Base-by-base conservation (phyloP, 2,113 vertebrate genomes). In the Aegotheles bennettii region DNA sequence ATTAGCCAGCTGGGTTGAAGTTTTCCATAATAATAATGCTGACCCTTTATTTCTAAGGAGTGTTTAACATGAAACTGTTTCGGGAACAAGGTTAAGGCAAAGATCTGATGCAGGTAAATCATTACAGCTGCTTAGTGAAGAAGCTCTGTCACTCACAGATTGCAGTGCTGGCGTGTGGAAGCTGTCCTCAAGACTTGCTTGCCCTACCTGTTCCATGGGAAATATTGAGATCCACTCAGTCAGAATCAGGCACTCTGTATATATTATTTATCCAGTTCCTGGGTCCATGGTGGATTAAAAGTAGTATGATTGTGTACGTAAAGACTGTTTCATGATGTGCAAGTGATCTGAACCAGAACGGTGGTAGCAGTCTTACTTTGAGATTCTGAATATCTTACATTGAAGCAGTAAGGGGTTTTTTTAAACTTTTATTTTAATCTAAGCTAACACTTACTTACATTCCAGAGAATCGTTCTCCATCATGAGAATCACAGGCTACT, bases 161-260 rank as follows among this genome's bases (percentile, higher is more conserved):
- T 20, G 29, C 70, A 35, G 29, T 24, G 29, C 17, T 64, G 83
- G 35, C 2, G 0, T 31, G 16, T 51, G 74, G 38, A 42, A 33
- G 51, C 47, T 77, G 36, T 20, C 47, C 65, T 63, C 0, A 0
- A 59, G 50, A 47, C 35, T 79, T 1, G 0, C 18, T 67, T 45
- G 61, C 38, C 9, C 2, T 57, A 9, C 14, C 7, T 59, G 1
- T 47, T 47, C 38, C 7, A 0, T 38, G 33, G 71, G 74, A 71
- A 51, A 69, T 19, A 38, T 0, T 36, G 33, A 81, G 50, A 63
- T 10, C n/a, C 42, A 6, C n/a, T 81, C 56, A 61, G 23, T 56
- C 23, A 50, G 57, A 75, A 38, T n/a, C 48, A 33, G 50, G 23
- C 28, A 24, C 54, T 38, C 1, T 0, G n/a, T n/a, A 0, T 24